A percentile compares a stretch with the other conserved stretches of the same genome.
These are phyloP conservation scores for Aphidius ervi DNA, from an alignment of 1,140 invertebrate species.

Conservation along the genomic window DNA sequence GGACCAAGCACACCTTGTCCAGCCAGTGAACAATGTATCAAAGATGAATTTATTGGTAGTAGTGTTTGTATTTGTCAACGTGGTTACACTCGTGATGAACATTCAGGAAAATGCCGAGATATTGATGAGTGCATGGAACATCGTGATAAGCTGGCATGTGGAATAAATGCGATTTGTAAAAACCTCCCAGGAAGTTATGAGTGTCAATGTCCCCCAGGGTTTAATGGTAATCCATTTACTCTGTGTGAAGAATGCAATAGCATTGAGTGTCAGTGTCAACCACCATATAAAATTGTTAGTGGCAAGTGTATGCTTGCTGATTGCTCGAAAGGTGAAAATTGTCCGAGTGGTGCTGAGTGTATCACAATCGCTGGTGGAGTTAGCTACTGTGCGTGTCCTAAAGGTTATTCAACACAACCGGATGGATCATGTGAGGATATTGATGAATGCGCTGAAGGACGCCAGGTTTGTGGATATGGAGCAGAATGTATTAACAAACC, in stretches of 20 bases:
- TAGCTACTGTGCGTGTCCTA: slow-evolving; percentile 84
- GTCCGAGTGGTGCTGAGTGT: slow-evolving; percentile 79
- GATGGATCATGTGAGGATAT: slow-evolving; percentile 80
- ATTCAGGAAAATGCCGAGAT: slow-evolving; percentile 75
- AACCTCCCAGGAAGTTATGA: slow-evolving; percentile 92
- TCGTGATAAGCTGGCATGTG: slow-evolving; percentile 71
- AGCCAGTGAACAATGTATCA: slow-evolving; percentile 76
- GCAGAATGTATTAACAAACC: slow-evolving; percentile 79
- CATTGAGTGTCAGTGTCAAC: slow-evolving; percentile 79
- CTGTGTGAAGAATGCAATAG: slow-evolving; percentile 80
- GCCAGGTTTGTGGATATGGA: slow-evolving; percentile 76
- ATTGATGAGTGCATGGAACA: slow-evolving; percentile 81
- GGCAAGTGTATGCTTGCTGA: slow-evolving; percentile 80
- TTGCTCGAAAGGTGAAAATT: slow-evolving; percentile 72
- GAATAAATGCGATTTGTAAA: slow-evolving; percentile 83
- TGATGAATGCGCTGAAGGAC: slow-evolving; percentile 75
- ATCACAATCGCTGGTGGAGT: slow-evolving; percentile 84
- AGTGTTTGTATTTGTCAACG: slow-evolving; percentile 84
- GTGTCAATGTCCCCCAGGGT: slow-evolving; percentile 82
- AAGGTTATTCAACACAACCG: slow-evolving; percentile 67
- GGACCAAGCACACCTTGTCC: slow-evolving; percentile 73
- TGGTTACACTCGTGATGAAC: slow-evolving; percentile 71
- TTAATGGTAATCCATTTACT: slow-evolving; percentile 83
- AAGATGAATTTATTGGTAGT: slow-evolving; percentile 65
- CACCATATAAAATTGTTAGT: slow-evolving; percentile 78